These are phyloP conservation scores for Neoitamus cyanurus DNA, from an alignment of 2,888 invertebrate species.

Conservation along the genomic window DNA sequence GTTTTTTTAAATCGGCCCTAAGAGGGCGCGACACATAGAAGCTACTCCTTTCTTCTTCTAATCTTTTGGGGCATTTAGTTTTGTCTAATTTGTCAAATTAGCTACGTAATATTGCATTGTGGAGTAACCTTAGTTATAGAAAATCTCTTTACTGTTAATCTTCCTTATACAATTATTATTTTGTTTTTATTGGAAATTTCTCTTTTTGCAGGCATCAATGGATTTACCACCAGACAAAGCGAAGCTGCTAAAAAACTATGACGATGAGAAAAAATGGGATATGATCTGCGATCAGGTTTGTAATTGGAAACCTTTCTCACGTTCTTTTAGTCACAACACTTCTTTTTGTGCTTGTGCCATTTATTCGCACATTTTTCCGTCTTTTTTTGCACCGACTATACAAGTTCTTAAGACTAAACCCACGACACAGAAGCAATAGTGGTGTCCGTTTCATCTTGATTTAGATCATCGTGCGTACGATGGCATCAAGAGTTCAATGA, in stretches of 20 bases:
- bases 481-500: neutral
- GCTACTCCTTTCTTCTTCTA: too few relatives aligned
- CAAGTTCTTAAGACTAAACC: conserved; percentile 1
- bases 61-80: too few relatives aligned
- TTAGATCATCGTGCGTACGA: conserved; percentile 6
- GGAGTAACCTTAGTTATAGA: too few relatives aligned
- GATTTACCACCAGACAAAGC: conserved; percentile 99
- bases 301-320: conserved; percentile 31
- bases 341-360: conserved; percentile 9
- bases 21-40: too few relatives aligned
- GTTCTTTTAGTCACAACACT: conserved; percentile 11
- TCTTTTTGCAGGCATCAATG: conserved; percentile 96
- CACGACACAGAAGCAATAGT: neutral
- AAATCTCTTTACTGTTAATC: too few relatives aligned
- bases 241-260: conserved; percentile 93
- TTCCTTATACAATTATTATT: neutral
- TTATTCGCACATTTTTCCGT: neutral
- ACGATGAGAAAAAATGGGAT: conserved; percentile 99
- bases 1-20: too few relatives aligned
- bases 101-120: too few relatives aligned
- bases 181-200: conserved; percentile 59
- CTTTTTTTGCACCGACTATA: neutral
- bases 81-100: too few relatives aligned
- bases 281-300: conserved; percentile 96
- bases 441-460: conserved; percentile 13